Percentiles rank a stretch among this genome's conserved stretches.
These are phyloP conservation scores for Hedychridium roseum DNA, from an alignment of 2,888 invertebrate genomes.

Conservation along the genomic window DNA sequence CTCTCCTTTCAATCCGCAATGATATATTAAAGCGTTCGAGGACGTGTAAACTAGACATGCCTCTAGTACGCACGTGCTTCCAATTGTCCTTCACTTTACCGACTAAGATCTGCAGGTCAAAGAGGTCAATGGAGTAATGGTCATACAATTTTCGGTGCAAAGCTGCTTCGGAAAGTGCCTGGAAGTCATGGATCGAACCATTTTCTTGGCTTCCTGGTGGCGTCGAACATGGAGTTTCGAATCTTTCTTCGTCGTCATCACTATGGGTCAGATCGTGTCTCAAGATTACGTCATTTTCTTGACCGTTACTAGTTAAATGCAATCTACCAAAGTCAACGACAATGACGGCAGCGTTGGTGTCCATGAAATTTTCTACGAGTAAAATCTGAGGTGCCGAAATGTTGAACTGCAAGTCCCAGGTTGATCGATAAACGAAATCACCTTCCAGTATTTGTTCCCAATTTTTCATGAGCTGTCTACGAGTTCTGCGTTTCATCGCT, in stretches of 20 bases:
- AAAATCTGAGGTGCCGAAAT: conserved; percentile 94
- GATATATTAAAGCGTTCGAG: conserved; percentile 74
- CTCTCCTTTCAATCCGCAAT: conserved; percentile 78
- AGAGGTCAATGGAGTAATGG: conserved; percentile 69
- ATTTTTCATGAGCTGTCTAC: conserved; percentile 77
- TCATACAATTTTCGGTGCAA: conserved; percentile 79
- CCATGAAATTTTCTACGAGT: conserved; percentile 82
- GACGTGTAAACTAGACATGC: conserved; percentile 85
- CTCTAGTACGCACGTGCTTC: conserved; percentile 85
- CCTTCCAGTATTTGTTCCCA: conserved; percentile 79
- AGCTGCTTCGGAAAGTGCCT: conserved; percentile 66
- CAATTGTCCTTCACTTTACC: conserved; percentile 90
- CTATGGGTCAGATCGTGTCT: conserved; percentile 27
- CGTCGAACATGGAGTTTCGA: conserved; percentile 82
- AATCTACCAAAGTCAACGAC: conserved; percentile 92
- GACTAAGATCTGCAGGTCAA: conserved; percentile 76
- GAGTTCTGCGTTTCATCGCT: conserved; percentile 74
- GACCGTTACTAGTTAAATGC: conserved; percentile 68
- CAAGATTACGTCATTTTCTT: conserved; percentile 41
- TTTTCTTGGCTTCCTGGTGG: conserved; percentile 83
- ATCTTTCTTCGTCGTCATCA: conserved; percentile 58
- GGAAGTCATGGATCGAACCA: conserved; percentile 56
- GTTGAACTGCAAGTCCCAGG: conserved; percentile 90
- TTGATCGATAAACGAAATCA: conserved; percentile 71
- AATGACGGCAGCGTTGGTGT: conserved; percentile 79